These are phyloP conservation scores for Camponotus vicinus DNA, from an alignment of 1,140 invertebrate genomes.

Conservation along the genomic window DNA sequence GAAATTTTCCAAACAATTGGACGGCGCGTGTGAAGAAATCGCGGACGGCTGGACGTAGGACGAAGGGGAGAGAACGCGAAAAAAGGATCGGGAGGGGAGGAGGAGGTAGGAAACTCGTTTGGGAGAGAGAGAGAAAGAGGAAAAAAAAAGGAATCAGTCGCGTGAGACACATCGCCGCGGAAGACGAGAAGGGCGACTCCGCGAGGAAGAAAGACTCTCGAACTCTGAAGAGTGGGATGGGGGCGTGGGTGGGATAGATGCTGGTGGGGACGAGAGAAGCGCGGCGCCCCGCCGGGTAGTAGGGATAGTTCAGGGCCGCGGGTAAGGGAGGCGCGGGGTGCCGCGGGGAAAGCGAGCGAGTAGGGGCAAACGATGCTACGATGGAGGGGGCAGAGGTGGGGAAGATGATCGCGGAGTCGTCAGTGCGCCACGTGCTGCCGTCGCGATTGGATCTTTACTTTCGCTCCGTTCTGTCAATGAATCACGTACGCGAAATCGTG, in stretches of 20 bases:
- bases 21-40: conserved; percentile 47
- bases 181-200: conserved; percentile 64
- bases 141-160: conserved; percentile 55
- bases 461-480: conserved; percentile 61
- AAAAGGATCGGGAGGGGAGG: conserved; percentile 12
- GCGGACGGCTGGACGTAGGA: not conserved
- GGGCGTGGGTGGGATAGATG: conserved; percentile 83
- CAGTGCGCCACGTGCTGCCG: conserved; percentile 86
- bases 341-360: conserved; percentile 21
- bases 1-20: conserved; percentile 31
- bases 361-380: conserved; percentile 62
- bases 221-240: conserved; percentile 78
- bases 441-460: conserved; percentile 81
- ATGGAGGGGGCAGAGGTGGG: conserved; percentile 74
- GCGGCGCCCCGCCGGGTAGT: conserved; percentile 74
- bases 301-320: conserved; percentile 79
- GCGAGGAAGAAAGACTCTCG: conserved; percentile 69
- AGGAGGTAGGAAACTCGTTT: conserved; percentile 12
- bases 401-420: conserved; percentile 79
- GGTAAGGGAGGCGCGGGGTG: conserved; percentile 66
- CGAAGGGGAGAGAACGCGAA: conserved; percentile 17
- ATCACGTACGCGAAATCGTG: conserved; percentile 64
- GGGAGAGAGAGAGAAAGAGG: conserved; percentile 64
- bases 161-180: conserved; percentile 56
- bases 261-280: conserved; percentile 69